Base-by-base conservation (phyloP, 2,888 invertebrate genomes). In the Heliothis peltigera region DNA sequence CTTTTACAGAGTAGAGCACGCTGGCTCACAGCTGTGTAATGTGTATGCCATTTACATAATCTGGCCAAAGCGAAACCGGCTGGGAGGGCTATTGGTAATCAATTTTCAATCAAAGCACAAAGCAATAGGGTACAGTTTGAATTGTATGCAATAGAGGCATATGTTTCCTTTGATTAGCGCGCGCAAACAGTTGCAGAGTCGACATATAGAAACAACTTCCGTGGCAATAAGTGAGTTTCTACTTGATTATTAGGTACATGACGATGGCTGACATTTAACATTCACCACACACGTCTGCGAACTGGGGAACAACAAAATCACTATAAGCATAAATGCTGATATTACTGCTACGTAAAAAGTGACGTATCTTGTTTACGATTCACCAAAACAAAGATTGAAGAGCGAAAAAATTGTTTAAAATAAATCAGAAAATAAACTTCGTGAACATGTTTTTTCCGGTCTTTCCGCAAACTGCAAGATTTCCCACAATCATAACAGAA, bases 11-110 rank as follows among this genome's bases (percentile, higher is more conserved):
- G 79, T 75, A 75, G 70, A 81, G 79, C 83, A 84, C 75, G 82
- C 80, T 58, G 70, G 80, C 83, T 79, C 84, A 87, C 90, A 91
- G 91, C 90, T 91, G 91, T 89, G 87, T 85, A 84, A 90, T 91
- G 89, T 89, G 87, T 86, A 84, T 77, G 76, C 79, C 84, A 90
- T 92, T 92, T 91, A 89, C 91, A 89, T 90, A 91, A 90, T 88
- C 82, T 83, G 80, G 81, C 69, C 78, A 80, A 81, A 80, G 81
- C 83, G 77, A 83, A 86, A 87, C 87, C 83, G 77, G 84, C 83
- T 78, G 75, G 48, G 64, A 52, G 58, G 68, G 69, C 56, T 80
- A 71, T 66, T 75, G 64, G 69, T 79, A 69, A 80, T 80, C 75
- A 73, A 84, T 75, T 80, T 81, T 81, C 79, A 83, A 82, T 85